Percentiles rank a stretch among this genome's conserved stretches.
Evolutionary conservation across 1,140 invertebrate genomes (phyloP).

Genomic region (Odontomachus brunneus): DNA sequence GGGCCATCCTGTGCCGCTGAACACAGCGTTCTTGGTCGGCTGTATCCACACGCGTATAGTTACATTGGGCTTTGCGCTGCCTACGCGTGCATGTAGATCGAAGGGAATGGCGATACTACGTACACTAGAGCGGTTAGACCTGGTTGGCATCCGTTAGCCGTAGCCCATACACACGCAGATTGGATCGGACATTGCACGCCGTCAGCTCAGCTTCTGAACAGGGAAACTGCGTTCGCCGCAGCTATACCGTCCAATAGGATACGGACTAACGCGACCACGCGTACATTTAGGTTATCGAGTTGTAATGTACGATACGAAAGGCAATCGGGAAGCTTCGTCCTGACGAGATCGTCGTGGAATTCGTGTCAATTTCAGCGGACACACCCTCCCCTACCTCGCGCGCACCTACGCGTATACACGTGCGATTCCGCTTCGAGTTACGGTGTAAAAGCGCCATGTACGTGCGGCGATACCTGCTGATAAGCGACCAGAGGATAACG

Average conservation of each 20-base stretch:
- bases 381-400: too few species aligned
- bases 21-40: constrained; percentile 65
- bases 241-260: constrained; percentile 69
- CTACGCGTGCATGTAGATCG: constrained; percentile 66
- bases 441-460: not conserved
- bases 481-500: too few species aligned
- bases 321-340: constrained; percentile 70
- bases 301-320: constrained; percentile 72
- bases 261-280: constrained; percentile 69
- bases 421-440: not conserved
- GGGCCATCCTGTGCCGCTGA: constrained; percentile 29
- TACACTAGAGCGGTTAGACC: constrained; percentile 55
- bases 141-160: constrained; percentile 62
- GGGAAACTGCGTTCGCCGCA: constrained; percentile 69
- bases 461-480: not conserved
- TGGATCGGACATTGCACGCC: constrained; percentile 76
- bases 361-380: constrained; percentile 59
- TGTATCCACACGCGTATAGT: constrained; percentile 74
- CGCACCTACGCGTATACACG: not conserved
- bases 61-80: constrained; percentile 70
- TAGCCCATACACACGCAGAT: constrained; percentile 74
- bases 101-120: constrained; percentile 64
- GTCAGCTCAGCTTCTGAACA: constrained; percentile 78
- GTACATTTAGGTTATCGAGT: constrained; percentile 73
- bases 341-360: constrained; percentile 65